Evolutionary conservation across 2,797 vertebrate genomes (phyloP).

Genomic region (Hirundo rustica): DNA sequence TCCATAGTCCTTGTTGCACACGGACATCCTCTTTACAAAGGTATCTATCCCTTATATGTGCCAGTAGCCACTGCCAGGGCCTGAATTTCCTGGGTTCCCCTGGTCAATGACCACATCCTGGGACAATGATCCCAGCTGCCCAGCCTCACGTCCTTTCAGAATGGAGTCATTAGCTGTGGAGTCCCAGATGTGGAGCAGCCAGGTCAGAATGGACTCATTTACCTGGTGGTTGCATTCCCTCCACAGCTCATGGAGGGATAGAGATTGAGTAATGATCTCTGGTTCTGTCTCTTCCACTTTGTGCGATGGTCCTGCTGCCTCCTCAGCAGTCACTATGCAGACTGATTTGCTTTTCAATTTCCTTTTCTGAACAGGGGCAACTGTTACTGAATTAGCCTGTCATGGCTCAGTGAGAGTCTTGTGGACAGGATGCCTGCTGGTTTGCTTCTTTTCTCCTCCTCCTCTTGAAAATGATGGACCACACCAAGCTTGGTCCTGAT

Average conservation of each 20-base stretch:
- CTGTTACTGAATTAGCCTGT: neutral
- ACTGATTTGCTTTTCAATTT: neutral
- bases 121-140: neutral
- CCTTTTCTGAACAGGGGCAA: neutral
- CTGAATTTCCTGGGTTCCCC: too few relatives aligned
- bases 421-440: neutral
- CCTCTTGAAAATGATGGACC: neutral
- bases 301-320: neutral
- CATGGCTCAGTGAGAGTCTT: neutral
- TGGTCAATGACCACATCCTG: too few relatives aligned
- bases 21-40: neutral
- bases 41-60: neutral
- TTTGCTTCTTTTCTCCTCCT: neutral
- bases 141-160: neutral
- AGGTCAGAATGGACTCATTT: fast-evolving
- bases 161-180: neutral
- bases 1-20: neutral
- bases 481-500: neutral
- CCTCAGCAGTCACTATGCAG: neutral
- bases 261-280: fast-evolving
- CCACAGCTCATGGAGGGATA: neutral
- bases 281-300: fast-evolving
- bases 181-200: fast-evolving
- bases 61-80: too few relatives aligned
- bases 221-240: fast-evolving